phyloP scores from a whole-genome alignment of 2,113 vertebrate species.

The Nematolebias whitei region DNA sequence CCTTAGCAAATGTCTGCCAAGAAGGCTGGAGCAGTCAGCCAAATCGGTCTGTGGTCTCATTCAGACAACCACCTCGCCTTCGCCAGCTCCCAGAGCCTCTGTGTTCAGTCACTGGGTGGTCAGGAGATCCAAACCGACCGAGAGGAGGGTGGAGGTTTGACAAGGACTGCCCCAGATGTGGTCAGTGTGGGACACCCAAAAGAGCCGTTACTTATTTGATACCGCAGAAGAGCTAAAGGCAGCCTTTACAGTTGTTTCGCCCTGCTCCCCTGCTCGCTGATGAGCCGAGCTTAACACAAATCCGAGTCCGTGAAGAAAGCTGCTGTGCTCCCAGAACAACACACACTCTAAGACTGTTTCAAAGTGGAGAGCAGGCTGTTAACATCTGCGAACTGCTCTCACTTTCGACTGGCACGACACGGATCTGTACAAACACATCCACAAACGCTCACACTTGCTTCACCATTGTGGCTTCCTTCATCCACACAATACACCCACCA shows the following conservation, averaged over 20 bases:
- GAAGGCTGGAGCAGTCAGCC: slow-evolving; percentile 66
- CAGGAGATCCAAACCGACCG: slow-evolving; percentile 58
- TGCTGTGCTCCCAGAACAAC: slow-evolving; percentile 43
- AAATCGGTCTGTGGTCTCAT: slow-evolving; percentile 76
- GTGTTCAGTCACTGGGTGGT: slow-evolving; percentile 73
- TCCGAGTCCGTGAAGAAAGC: slow-evolving; percentile 20
- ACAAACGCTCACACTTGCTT: slow-evolving; percentile 38
- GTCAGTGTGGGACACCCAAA: slow-evolving; percentile 66
- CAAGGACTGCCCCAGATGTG: slow-evolving; percentile 67
- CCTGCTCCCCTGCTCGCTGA: slow-evolving; percentile 31
- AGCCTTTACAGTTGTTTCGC: slow-evolving; percentile 47
- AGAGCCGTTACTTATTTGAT: slow-evolving; percentile 65
- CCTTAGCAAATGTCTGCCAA: slow-evolving; percentile 69
- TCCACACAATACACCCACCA: slow-evolving; percentile 67
- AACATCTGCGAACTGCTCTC: slow-evolving; percentile 64
- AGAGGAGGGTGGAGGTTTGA: slow-evolving; percentile 62
- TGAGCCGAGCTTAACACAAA: slow-evolving; percentile 52
- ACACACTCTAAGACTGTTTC: slow-evolving; percentile 39
- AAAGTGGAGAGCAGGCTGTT: slow-evolving; percentile 36
- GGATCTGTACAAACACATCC: slow-evolving; percentile 51
- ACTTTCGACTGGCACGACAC: slow-evolving; percentile 59
- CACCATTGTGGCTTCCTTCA: slow-evolving; percentile 53
- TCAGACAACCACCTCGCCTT: slow-evolving; percentile 71
- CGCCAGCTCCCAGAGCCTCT: slow-evolving; percentile 60
- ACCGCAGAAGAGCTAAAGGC: slow-evolving; percentile 57